These are phyloP conservation scores for Hylaeus anthracinus DNA, from an alignment of 1,140 invertebrate genomes.

Conservation along the genomic window DNA sequence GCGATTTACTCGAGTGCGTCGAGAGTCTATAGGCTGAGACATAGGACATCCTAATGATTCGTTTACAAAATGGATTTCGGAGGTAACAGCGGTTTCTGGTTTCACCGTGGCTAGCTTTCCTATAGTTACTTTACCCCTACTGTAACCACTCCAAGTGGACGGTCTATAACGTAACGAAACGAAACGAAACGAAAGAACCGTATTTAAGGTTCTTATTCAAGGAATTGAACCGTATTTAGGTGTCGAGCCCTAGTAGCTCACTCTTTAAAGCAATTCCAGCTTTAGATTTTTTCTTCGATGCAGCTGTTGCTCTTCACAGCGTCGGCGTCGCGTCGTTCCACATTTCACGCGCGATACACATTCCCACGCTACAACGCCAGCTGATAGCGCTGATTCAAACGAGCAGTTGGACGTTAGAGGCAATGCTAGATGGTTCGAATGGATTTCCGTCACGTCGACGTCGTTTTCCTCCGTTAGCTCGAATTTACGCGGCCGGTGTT, in stretches of 20 bases:
- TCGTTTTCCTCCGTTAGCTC: neutral
- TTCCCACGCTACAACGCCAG: neutral
- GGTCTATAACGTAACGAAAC: too few species aligned
- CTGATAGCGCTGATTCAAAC: neutral
- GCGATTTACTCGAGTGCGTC: neutral
- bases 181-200: too few species aligned
- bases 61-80: too few species aligned
- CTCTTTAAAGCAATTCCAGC: neutral
- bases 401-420: neutral
- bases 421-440: neutral
- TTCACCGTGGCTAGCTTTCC: too few species aligned
- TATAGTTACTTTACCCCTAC: too few species aligned
- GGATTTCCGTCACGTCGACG: neutral
- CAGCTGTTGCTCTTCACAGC: slow-evolving; percentile 9
- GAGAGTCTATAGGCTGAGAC: neutral
- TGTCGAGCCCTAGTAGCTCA: too few species aligned
- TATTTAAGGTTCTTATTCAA: too few species aligned
- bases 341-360: neutral
- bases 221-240: too few species aligned
- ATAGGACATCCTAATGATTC: too few species aligned
- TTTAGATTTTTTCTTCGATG: neutral
- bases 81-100: too few species aligned
- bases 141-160: too few species aligned
- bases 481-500: neutral
- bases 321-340: neutral